These are phyloP conservation scores for Rhinolophus sinicus DNA, from an alignment of 2,113 vertebrate genomes.

Conservation along the genomic window DNA sequence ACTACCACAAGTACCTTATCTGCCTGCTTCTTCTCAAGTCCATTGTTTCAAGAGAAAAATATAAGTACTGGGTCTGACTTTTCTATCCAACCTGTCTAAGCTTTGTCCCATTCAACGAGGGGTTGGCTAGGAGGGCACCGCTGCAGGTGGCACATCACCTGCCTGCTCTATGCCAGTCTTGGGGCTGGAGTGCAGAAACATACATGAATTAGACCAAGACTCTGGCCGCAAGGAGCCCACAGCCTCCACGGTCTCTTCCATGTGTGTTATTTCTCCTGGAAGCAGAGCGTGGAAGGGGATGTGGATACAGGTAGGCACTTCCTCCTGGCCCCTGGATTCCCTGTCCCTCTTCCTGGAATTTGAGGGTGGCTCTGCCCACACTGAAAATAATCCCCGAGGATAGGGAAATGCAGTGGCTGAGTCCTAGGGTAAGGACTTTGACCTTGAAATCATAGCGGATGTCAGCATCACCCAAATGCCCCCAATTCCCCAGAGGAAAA, in stretches of 20 bases:
- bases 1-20: background rate
- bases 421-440: background rate
- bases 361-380: background rate
- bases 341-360: background rate
- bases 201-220: background rate
- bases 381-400: background rate
- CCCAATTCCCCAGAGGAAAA: background rate
- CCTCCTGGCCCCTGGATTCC: background rate
- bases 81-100: background rate
- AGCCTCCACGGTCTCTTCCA: background rate
- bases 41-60: background rate
- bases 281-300: background rate
- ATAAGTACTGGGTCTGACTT: background rate
- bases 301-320: background rate
- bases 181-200: background rate
- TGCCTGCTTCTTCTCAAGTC: background rate
- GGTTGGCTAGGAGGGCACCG: background rate
- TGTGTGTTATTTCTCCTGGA: background rate
- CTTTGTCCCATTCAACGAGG: background rate
- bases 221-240: background rate
- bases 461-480: background rate
- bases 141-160: rapidly evolving
- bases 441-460: background rate
- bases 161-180: rapidly evolving
- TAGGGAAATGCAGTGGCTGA: background rate